A percentile compares a stretch with the other conserved stretches of the same genome.
phyloP scores from a whole-genome alignment of 2,888 invertebrate species.

The Drosophila setosimentum region DNA sequence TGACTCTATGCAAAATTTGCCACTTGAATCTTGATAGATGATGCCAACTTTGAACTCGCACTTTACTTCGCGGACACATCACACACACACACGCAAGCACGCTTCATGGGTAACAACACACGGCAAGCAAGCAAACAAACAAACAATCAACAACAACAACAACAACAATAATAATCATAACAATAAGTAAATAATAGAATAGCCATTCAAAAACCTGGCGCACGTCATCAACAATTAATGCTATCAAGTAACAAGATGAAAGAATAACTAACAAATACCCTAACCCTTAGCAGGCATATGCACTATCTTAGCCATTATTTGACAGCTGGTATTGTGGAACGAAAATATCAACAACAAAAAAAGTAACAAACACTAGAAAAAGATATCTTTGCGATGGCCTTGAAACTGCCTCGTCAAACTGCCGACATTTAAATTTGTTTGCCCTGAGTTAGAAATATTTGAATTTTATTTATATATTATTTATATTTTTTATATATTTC shows the following conservation, averaged over 20 bases:
- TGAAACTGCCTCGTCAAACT: not conserved
- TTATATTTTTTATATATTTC: not conserved
- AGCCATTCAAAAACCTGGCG: slow-evolving; percentile 31
- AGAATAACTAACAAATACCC: slow-evolving; percentile 3
- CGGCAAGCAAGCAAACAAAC: slow-evolving; percentile 1
- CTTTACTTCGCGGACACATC: slow-evolving; percentile 26
- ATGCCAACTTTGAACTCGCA: slow-evolving; percentile 59
- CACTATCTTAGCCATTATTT: not conserved
- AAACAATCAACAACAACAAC: not conserved
- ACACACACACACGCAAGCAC: slow-evolving; percentile 6
- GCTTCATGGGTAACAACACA: slow-evolving; percentile 20
- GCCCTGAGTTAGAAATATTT: not conserved
- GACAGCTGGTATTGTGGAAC: not conserved
- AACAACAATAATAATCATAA: not conserved
- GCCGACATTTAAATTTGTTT: not conserved
- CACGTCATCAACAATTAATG: slow-evolving; percentile 69
- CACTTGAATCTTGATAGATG: slow-evolving; percentile 41
- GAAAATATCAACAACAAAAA: not conserved
- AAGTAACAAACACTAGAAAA: not conserved
- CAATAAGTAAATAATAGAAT: slow-evolving; percentile 26
- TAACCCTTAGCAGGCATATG: not conserved
- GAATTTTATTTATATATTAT: not conserved
- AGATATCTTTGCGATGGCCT: not conserved
- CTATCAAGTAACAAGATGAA: slow-evolving; percentile 56
- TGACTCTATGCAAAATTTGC: slow-evolving; percentile 51